These are phyloP conservation scores for Lysandra bellargus DNA, from an alignment of 2,888 invertebrate genomes.

Conservation along the genomic window DNA sequence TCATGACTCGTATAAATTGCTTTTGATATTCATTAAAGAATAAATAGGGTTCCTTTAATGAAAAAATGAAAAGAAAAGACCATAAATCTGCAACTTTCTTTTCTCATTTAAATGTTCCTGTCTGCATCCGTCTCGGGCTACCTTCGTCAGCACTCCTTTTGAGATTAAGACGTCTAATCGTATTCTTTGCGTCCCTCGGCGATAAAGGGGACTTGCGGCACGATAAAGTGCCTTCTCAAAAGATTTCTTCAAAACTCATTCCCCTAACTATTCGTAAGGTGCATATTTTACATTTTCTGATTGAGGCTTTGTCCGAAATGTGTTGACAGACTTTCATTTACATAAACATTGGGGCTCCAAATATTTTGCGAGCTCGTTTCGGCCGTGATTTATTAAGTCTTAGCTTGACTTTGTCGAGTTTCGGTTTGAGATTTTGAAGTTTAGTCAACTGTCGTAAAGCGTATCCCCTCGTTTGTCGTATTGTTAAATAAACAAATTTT, in stretches of 20 bases:
- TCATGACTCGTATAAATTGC: constrained; percentile 6
- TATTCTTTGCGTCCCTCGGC: constrained; percentile 56
- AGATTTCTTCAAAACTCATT: constrained; percentile 72
- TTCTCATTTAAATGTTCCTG: constrained; percentile 29
- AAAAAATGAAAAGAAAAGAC: constrained; percentile 22
- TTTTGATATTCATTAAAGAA: constrained; percentile 23
- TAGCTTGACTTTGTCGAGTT: neutral
- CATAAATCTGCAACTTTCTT: constrained; percentile 30
- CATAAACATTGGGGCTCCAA: constrained; percentile 50
- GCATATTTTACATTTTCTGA: constrained; percentile 72
- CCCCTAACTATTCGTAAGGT: constrained; percentile 70
- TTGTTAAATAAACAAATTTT: neutral
- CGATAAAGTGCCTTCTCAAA: constrained; percentile 69
- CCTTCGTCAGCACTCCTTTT: constrained; percentile 51
- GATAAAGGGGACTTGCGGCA: constrained; percentile 64
- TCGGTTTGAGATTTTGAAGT: neutral
- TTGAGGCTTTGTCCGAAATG: constrained; percentile 62
- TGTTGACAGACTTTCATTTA: constrained; percentile 59
- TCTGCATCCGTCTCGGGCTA: constrained; percentile 42
- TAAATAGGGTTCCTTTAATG: constrained; percentile 28
- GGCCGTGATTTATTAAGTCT: constrained; percentile 28
- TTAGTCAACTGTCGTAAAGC: neutral
- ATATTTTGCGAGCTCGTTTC: constrained; percentile 26
- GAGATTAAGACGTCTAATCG: constrained; percentile 72
- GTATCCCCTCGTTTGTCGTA: neutral